phyloP scores from a whole-genome alignment of 2,797 vertebrate species.

The Sparidentex hasta region DNA sequence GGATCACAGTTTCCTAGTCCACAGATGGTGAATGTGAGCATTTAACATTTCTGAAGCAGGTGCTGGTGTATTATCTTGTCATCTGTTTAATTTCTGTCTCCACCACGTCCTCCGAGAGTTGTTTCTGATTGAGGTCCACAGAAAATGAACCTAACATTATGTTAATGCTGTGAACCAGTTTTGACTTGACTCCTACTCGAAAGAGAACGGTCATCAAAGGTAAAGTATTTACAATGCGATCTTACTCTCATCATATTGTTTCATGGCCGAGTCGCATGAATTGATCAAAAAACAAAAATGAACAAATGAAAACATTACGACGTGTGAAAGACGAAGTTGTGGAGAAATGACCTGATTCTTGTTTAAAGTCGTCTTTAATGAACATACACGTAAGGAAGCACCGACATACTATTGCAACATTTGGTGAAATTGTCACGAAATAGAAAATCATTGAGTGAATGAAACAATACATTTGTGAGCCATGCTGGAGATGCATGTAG shows the following conservation, averaged over 20 bases:
- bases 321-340: background rate
- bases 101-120: background rate
- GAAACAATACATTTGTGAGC: no score
- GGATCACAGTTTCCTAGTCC: slow-evolving; percentile 34
- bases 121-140: slow-evolving; percentile 23
- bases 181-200: background rate
- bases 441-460: no score
- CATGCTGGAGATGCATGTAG: no score
- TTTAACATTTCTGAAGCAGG: slow-evolving; percentile 41
- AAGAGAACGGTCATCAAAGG: background rate
- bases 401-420: no score
- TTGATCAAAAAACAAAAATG: background rate
- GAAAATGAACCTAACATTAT: slow-evolving; percentile 12
- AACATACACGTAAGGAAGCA: background rate
- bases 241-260: background rate
- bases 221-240: background rate
- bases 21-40: slow-evolving; percentile 36
- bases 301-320: background rate
- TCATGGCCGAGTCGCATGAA: background rate
- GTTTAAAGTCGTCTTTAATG: background rate
- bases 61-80: slow-evolving; percentile 27
- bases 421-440: no score
- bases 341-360: background rate
- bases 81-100: slow-evolving; percentile 30
- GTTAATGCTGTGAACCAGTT: slow-evolving; percentile 7